Conservation (phyloP, 2,797 vertebrate genomes). For the Coluber constrictor region DNA sequence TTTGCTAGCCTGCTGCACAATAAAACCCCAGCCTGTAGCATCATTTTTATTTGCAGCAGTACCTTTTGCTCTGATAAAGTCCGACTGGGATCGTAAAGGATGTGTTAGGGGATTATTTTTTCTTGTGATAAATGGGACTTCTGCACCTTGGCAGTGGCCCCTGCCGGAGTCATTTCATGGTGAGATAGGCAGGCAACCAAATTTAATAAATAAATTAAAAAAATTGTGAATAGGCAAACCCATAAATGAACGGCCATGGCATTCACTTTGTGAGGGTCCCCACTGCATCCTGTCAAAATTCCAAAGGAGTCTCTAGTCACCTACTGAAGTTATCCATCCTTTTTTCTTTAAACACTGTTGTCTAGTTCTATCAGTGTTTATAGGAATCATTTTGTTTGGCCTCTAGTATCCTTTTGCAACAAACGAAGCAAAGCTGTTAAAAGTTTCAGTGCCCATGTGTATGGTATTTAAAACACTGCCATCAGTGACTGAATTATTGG, state of each 20-base stretch:
- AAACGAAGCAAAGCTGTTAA: conserved; percentile 1
- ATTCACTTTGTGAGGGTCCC: background rate
- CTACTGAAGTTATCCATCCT: background rate
- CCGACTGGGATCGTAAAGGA: background rate
- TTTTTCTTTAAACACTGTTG: background rate
- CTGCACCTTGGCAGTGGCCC: background rate
- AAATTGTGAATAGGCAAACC: background rate
- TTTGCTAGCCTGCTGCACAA: background rate
- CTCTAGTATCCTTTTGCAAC: background rate
- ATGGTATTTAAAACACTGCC: conserved; percentile 16
- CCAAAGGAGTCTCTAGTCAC: background rate
- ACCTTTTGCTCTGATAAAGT: background rate
- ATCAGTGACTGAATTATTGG: conserved; percentile 22
- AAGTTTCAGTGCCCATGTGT: background rate
- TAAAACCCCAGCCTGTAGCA: background rate
- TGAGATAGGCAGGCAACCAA: background rate
- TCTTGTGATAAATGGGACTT: background rate
- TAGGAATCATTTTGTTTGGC: conserved; percentile 2
- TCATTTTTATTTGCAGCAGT: background rate
- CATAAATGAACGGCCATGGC: background rate
- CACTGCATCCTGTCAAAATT: background rate
- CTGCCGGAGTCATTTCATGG: background rate
- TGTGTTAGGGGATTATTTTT: background rate
- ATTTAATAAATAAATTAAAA: background rate
- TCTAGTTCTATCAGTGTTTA: background rate